Percentiles rank a stretch among this genome's conserved stretches.
These are phyloP conservation scores for Ridgeia piscesae DNA, from an alignment of 1,140 invertebrate genomes.

Conservation along the genomic window DNA sequence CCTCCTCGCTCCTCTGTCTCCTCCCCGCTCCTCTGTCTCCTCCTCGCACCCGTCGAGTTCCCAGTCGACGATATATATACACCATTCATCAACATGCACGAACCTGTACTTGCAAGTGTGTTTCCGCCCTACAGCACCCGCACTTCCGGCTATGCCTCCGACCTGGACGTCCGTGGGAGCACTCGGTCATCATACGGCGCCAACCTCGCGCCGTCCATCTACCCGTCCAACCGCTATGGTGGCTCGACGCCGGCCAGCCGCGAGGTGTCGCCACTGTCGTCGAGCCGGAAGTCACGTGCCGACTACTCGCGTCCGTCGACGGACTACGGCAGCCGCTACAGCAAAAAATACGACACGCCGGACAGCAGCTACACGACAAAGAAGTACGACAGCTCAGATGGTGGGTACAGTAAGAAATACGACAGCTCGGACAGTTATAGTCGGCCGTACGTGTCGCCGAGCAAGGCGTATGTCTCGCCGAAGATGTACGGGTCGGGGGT, in stretches of 20 bases:
- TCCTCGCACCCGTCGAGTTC: no score
- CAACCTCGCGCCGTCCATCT: constrained; percentile 26
- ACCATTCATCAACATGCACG: constrained; percentile 35
- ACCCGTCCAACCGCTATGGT: neutral
- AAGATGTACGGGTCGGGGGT: neutral
- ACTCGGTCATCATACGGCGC: constrained; percentile 40
- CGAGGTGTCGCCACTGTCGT: constrained; percentile 48
- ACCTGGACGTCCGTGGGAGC: constrained; percentile 43
- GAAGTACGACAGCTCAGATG: neutral
- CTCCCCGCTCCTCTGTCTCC: no score
- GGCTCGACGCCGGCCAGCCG: constrained; percentile 34
- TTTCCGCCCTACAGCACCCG: neutral
- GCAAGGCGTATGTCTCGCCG: constrained; percentile 9
- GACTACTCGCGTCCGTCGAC: neutral
- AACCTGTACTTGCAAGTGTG: constrained; percentile 18
- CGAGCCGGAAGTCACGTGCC: constrained; percentile 32
- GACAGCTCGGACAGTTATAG: constrained; percentile 1
- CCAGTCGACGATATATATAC: no score
- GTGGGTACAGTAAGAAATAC: neutral
- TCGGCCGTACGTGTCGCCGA: neutral
- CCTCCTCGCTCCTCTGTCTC: no score
- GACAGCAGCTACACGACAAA: neutral
- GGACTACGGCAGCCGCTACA: neutral
- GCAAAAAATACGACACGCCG: neutral
- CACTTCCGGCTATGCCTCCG: constrained; percentile 10